A percentile compares a stretch with the other conserved stretches of the same genome.
Conservation (phyloP, 2,888 invertebrate genomes). For the Chrysina gloriosa region DNA sequence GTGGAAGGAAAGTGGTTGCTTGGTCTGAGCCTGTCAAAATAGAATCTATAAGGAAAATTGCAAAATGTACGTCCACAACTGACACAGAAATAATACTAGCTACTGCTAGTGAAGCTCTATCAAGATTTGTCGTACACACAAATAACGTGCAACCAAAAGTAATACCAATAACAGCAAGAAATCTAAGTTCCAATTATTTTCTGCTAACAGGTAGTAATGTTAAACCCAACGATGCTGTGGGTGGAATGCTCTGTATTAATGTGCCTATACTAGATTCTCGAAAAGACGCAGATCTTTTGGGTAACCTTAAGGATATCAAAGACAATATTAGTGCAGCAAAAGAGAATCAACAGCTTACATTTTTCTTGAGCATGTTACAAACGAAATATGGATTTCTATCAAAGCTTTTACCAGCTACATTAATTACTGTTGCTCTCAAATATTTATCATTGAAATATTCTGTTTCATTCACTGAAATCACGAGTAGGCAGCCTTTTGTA, state of each 20-base stretch:
- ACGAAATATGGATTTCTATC: slow-evolving; percentile 71
- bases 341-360: slow-evolving; percentile 67
- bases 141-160: slow-evolving; percentile 67
- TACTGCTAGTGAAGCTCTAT: slow-evolving; percentile 73
- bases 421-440: slow-evolving; percentile 71
- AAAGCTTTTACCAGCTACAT: slow-evolving; percentile 71
- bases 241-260: slow-evolving; percentile 75
- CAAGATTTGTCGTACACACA: slow-evolving; percentile 71
- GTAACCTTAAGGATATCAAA: slow-evolving; percentile 62
- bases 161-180: slow-evolving; percentile 73
- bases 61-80: slow-evolving; percentile 71
- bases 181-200: slow-evolving; percentile 67
- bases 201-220: slow-evolving; percentile 67
- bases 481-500: slow-evolving; percentile 61
- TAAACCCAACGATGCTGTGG: slow-evolving; percentile 62
- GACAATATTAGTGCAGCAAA: slow-evolving; percentile 64
- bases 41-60: slow-evolving; percentile 70
- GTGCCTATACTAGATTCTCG: slow-evolving; percentile 69
- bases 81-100: slow-evolving; percentile 74
- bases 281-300: slow-evolving; percentile 55
- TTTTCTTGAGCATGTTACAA: slow-evolving; percentile 68
- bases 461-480: slow-evolving; percentile 73
- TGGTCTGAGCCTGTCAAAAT: slow-evolving; percentile 77
- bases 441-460: slow-evolving; percentile 76
- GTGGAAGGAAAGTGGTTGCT: slow-evolving; percentile 78